Evolutionary conservation across 23 tunicate species (phyloP).

Genomic region (Trididemnum nubilum): DNA sequence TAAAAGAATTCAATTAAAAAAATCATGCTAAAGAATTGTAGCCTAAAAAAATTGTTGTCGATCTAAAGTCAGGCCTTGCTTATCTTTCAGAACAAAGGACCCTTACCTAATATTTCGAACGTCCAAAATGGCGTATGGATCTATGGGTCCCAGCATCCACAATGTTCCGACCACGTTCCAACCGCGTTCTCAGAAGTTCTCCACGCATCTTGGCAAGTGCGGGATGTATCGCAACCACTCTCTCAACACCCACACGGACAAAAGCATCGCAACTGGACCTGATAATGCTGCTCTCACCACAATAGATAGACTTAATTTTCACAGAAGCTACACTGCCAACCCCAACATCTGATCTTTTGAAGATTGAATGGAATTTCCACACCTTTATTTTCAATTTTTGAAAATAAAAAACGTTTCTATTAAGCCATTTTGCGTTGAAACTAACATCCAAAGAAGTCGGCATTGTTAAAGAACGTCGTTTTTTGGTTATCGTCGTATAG

Average conservation of each 20-base stretch:
- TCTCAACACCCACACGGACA: slow-evolving; percentile 77
- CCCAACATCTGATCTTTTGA: slow-evolving; percentile 56
- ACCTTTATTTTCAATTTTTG: too few species aligned
- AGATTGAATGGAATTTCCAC: too few species aligned
- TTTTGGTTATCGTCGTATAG: too few species aligned
- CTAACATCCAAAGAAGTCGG: too few species aligned
- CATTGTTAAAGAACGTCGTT: too few species aligned
- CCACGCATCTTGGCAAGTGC: slow-evolving; percentile 75
- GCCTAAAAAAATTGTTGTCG: too few species aligned
- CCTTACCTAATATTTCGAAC: slow-evolving; percentile 89
- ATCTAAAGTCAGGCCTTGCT: too few species aligned
- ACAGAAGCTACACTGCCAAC: slow-evolving; percentile 75
- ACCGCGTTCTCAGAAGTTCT: slow-evolving; percentile 88
- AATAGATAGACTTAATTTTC: slow-evolving; percentile 66
- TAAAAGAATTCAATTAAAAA: too few species aligned
- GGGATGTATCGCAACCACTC: slow-evolving; percentile 97
- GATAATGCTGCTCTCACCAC: slow-evolving; percentile 81
- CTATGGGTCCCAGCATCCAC: slow-evolving; percentile 67
- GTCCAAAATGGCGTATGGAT: slow-evolving; percentile 85
- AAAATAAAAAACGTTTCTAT: too few species aligned
- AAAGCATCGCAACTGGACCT: slow-evolving; percentile 70
- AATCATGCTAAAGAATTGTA: too few species aligned
- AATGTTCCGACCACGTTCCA: slow-evolving; percentile 78
- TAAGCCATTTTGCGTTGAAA: too few species aligned
- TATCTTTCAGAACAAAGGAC: slow-evolving; percentile 51